Evolutionary conservation across 2,113 vertebrate species (phyloP), one percentile per base, ranked within the genome.

Genomic region (Salvelinus fontinalis): DNA sequence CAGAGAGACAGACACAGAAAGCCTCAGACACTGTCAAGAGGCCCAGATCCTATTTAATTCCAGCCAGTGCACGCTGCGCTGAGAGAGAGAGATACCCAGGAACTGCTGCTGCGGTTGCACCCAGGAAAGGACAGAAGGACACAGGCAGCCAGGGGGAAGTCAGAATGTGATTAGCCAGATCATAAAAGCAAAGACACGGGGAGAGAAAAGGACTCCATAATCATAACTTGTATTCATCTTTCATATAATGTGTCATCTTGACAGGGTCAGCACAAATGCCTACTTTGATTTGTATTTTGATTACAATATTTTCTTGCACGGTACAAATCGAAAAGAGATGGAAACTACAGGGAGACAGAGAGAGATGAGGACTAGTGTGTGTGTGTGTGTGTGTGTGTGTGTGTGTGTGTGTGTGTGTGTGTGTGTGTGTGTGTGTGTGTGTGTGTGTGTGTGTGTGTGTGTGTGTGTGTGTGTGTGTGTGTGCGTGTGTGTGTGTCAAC

Each of bases 31-130:
- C 87, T 84, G 88, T 89, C 86, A 92, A 86, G 83, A 88, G 71
- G 84, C 84, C 75, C 49, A 78, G 77, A 84, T 88, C 71, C 85
- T 87, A 89, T 92, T 90, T 91, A 91, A 90, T 91, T 92, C 91
- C 84, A 88, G 85, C 81, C 83, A 77, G 57, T 85, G 87, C 80
- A 85, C 86, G 88, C 88, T 89, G 84, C 49, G 11, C 14, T 14
- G 49, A 16, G 13, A 51, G 87, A 75, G 65, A n/a, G 87, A 75
- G 66, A 34, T 20, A 27, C 59, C 22, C n/a, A 5, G 27, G 77
- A 81, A 80, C 67, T 83, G 79, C 69, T 83, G 0, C 9, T 44
- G 39, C 2, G 39, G 39, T 44, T 44, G 79, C 81, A 89, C 76
- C 59, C 65, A 67, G 29, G 8, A 24, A 80, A 87, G 85, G 86